Evolutionary conservation across 2,888 invertebrate species (phyloP).

Genomic region (Nomada hirtipes): DNA sequence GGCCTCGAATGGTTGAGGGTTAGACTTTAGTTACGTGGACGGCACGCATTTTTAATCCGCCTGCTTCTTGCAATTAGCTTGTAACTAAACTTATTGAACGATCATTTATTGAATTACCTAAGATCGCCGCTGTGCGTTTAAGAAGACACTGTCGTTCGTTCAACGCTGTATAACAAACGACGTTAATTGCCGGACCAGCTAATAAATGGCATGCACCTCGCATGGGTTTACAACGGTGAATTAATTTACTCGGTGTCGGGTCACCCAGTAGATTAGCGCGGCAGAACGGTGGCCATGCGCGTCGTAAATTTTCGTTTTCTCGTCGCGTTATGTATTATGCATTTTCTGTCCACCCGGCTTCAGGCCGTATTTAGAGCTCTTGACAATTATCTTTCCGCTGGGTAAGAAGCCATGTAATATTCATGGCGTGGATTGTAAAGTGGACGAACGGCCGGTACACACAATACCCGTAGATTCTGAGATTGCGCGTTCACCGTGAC

Average conservation of each 20-base stretch:
- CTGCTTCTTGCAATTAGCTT: no score
- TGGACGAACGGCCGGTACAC: conserved; percentile 77
- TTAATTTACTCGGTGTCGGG: conserved; percentile 53
- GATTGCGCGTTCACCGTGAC: conserved; percentile 84
- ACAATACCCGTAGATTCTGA: conserved; percentile 81
- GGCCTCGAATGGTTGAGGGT: no score
- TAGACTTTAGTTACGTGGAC: no score
- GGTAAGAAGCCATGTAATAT: conserved; percentile 84
- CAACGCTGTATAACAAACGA: no score
- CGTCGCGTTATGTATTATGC: conserved; percentile 81
- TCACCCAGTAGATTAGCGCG: conserved; percentile 59
- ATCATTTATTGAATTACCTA: no score
- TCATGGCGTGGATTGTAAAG: conserved; percentile 79
- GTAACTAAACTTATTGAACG: no score
- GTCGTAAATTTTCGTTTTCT: conserved; percentile 79
- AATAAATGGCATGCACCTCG: not conserved
- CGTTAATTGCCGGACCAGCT: no score
- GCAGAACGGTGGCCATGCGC: conserved; percentile 63
- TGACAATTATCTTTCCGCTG: conserved; percentile 84
- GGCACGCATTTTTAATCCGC: no score
- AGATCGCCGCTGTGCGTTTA: no score
- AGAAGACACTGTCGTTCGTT: no score
- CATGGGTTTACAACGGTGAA: conserved; percentile 16
- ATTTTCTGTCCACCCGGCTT: conserved; percentile 79
- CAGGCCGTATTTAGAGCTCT: conserved; percentile 81